Conservation (phyloP, 2,888 invertebrate genomes). For the Troilus luridus region DNA sequence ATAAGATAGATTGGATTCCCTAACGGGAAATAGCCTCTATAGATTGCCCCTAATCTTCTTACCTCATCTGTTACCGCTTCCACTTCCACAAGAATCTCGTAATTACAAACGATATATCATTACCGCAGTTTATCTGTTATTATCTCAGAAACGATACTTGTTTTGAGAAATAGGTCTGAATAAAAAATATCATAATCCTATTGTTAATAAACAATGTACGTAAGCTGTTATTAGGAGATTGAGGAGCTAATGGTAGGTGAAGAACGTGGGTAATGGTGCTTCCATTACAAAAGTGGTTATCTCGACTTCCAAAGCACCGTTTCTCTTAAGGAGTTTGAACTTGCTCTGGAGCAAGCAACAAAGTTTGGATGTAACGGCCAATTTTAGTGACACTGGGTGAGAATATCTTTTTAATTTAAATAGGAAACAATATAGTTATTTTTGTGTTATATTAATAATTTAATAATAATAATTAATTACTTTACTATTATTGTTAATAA, state of each 20-base stretch:
- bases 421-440: too few species aligned
- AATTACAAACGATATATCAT: conserved; percentile 28
- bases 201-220: conserved; percentile 31
- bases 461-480: too few species aligned
- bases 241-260: background rate
- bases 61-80: background rate
- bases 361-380: background rate
- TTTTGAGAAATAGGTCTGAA: conserved; percentile 10
- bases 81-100: conserved; percentile 6
- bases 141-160: conserved; percentile 22
- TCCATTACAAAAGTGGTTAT: background rate
- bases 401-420: background rate
- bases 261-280: background rate
- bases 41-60: background rate
- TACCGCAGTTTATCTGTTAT: conserved; percentile 17
- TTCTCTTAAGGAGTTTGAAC: background rate
- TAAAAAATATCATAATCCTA: conserved; percentile 18
- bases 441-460: too few species aligned
- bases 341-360: background rate
- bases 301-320: background rate
- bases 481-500: too few species aligned
- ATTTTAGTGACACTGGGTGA: background rate
- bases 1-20: background rate
- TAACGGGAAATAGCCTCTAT: background rate
- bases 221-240: conserved; percentile 17